These are phyloP conservation scores for Nemotelus pantherinus DNA, from an alignment of 2,888 invertebrate genomes.

Conservation along the genomic window DNA sequence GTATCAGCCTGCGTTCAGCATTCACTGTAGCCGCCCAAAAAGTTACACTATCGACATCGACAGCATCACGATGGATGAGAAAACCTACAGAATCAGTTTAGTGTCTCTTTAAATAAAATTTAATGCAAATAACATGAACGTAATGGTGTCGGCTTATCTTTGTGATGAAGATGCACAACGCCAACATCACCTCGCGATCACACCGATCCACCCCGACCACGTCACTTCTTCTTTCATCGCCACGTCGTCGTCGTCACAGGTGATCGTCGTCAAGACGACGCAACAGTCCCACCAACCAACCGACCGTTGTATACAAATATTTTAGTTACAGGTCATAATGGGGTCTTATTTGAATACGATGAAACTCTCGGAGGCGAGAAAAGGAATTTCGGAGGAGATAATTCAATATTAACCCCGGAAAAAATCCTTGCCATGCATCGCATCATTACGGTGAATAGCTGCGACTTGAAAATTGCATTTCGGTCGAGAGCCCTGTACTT, in stretches of 20 bases:
- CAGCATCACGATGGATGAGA: not conserved
- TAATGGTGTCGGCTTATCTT: slow-evolving; percentile 49
- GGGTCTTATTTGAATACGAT: slow-evolving; percentile 42
- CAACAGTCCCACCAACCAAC: not conserved
- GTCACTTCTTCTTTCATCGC: slow-evolving; percentile 26
- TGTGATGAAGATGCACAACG: slow-evolving; percentile 42
- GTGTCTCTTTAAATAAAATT: slow-evolving; percentile 44
- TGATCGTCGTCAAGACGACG: not conserved
- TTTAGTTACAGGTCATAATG: slow-evolving; percentile 46
- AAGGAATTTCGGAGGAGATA: slow-evolving; percentile 38
- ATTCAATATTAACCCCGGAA: slow-evolving; percentile 30
- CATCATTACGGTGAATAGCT: not conserved
- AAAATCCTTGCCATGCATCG: slow-evolving; percentile 8
- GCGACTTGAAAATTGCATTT: slow-evolving; percentile 9
- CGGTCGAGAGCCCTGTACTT: not conserved
- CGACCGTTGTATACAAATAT: slow-evolving; percentile 34
- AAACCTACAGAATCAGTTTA: slow-evolving; percentile 46
- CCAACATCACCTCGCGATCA: slow-evolving; percentile 16
- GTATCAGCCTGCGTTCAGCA: too few species aligned
- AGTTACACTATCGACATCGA: not conserved
- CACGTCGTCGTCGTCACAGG: not conserved
- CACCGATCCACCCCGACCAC: slow-evolving; percentile 24
- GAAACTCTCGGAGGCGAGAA: slow-evolving; percentile 30
- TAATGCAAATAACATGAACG: slow-evolving; percentile 45
- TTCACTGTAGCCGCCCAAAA: too few species aligned